A percentile compares a stretch with the other conserved stretches of the same genome.
Conservation (phyloP, 2,888 invertebrate species). For the Tuberolachnus salignus region DNA sequence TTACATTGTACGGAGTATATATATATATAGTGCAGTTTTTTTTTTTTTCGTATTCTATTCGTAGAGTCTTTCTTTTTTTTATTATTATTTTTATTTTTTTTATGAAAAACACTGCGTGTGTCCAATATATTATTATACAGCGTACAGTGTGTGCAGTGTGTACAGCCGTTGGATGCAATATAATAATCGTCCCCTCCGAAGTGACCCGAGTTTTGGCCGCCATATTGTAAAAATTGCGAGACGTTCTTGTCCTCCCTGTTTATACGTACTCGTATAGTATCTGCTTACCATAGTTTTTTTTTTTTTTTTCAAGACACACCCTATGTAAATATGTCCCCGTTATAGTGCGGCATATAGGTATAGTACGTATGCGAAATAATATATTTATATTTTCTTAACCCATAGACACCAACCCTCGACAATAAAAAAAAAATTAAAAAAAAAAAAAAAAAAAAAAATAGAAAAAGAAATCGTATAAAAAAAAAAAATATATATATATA, state of each 20-base stretch:
- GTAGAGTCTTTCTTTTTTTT: background rate
- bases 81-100: background rate
- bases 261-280: too few species aligned
- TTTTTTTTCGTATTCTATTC: background rate
- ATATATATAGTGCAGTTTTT: too few species aligned
- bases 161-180: background rate
- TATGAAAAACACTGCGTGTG: background rate
- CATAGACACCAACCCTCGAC: too few species aligned
- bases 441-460: too few species aligned
- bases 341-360: background rate
- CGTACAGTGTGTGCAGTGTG: background rate
- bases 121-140: background rate
- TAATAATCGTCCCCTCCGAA: constrained; percentile 14
- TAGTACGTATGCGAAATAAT: too few species aligned
- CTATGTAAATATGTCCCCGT: background rate
- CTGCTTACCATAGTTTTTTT: background rate
- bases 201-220: constrained; percentile 7
- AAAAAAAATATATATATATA: too few species aligned
- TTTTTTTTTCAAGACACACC: background rate
- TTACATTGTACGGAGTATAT: background rate
- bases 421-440: too few species aligned
- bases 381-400: too few species aligned
- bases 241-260: background rate
- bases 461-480: too few species aligned
- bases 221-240: constrained; percentile 28